Conservation (phyloP, 1,140 invertebrate species). For the Eueides isabella region DNA sequence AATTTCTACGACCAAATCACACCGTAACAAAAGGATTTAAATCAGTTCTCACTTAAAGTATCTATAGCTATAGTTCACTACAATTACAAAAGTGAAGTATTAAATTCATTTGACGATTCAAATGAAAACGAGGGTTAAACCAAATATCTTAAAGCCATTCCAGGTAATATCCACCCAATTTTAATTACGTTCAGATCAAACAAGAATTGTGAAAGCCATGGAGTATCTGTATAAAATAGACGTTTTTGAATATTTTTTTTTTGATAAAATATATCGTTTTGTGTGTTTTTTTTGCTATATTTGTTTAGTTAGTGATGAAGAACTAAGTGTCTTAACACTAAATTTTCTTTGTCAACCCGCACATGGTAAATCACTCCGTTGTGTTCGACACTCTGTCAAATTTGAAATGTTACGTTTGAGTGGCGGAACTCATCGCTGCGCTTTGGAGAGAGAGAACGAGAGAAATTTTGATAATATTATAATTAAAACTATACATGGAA, state of each 20-base stretch:
- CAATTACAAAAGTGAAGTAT: slow-evolving; percentile 2
- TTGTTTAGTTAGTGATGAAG: not conserved
- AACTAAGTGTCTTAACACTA: not conserved
- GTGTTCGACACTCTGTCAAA: too few relatives aligned
- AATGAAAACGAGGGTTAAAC: slow-evolving; percentile 14
- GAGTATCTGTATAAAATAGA: not conserved
- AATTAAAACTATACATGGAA: too few relatives aligned
- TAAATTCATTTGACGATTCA: slow-evolving; percentile 5
- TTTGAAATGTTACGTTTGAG: too few relatives aligned
- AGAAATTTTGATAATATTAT: too few relatives aligned
- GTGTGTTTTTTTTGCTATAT: not conserved
- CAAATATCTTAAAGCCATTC: slow-evolving; percentile 26
- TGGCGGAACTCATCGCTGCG: too few relatives aligned
- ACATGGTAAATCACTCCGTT: too few relatives aligned
- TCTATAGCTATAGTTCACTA: not conserved
- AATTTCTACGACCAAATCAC: too few relatives aligned
- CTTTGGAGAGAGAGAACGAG: too few relatives aligned
- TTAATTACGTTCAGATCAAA: slow-evolving; percentile 29
- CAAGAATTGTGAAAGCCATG: slow-evolving; percentile 5
- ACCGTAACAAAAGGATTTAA: not conserved
- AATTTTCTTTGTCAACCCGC: not conserved
- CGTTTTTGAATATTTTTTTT: not conserved
- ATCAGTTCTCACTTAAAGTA: not conserved
- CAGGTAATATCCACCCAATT: slow-evolving; percentile 29
- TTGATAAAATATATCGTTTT: not conserved